Conservation (phyloP, 2,888 invertebrate species). For the Gisinianus flammeolus region DNA sequence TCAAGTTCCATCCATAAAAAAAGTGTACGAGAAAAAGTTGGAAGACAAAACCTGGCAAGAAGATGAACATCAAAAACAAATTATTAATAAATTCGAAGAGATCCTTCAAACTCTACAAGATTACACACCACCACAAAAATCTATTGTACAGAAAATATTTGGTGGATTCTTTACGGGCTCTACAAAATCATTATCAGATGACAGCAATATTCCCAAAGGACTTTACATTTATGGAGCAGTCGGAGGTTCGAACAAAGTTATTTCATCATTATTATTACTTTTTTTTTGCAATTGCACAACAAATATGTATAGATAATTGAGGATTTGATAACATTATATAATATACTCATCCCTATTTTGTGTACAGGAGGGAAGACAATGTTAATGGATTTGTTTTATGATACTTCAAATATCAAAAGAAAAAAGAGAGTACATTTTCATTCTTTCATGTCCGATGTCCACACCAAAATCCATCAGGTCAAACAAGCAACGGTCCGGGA, state of each 20-base stretch:
- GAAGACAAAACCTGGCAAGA: conserved; percentile 61
- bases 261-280: neutral
- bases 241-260: conserved; percentile 15
- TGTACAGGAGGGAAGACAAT: conserved; percentile 90
- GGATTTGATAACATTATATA: neutral
- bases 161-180: conserved; percentile 54
- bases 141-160: conserved; percentile 63
- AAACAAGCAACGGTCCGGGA: conserved; percentile 70
- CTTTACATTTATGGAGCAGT: conserved; percentile 84
- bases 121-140: conserved; percentile 66
- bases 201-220: conserved; percentile 70
- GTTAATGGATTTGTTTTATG: conserved; percentile 97
- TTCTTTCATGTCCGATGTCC: conserved; percentile 96
- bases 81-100: conserved; percentile 73
- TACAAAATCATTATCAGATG: conserved; percentile 55
- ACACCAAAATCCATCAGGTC: conserved; percentile 83
- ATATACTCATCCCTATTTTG: neutral
- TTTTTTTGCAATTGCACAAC: neutral
- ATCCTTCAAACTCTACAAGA: conserved; percentile 71
- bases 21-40: conserved; percentile 41
- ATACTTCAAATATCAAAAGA: conserved; percentile 68
- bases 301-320: neutral
- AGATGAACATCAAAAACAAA: conserved; percentile 76
- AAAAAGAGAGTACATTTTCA: conserved; percentile 89
- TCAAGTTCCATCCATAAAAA: neutral